phyloP scores from a whole-genome alignment of 2,113 vertebrate genomes.

The Chaenocephalus aceratus region DNA sequence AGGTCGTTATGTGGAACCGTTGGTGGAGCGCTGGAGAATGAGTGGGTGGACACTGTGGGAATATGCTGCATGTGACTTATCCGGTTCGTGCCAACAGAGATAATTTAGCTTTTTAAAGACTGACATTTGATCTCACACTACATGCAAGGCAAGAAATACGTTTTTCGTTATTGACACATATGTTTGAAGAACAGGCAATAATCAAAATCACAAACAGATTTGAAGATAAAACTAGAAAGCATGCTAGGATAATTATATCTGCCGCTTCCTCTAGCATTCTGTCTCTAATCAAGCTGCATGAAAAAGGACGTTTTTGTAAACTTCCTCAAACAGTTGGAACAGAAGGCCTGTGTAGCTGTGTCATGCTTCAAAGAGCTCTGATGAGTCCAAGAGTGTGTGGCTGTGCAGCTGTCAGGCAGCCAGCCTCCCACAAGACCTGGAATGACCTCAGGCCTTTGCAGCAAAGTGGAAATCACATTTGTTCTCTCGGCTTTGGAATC shows the following conservation, averaged over 20 bases:
- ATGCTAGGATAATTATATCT: conserved; percentile 1
- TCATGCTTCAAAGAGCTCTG: conserved; percentile 21
- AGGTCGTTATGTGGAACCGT: conserved; percentile 16
- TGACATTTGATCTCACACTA: neutral
- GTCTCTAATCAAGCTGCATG: conserved; percentile 16
- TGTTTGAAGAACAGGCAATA: neutral
- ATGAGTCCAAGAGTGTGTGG: conserved; percentile 25
- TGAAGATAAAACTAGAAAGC: neutral
- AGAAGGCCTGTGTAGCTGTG: conserved; percentile 19
- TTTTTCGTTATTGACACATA: neutral
- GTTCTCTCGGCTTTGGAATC: conserved; percentile 7
- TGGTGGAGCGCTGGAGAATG: neutral
- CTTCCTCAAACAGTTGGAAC: conserved; percentile 25
- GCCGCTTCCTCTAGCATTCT: conserved; percentile 3
- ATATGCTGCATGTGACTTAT: conserved; percentile 7
- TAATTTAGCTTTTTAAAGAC: too few species aligned
- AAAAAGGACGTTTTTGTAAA: conserved; percentile 37
- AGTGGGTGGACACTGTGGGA: conserved; percentile 29
- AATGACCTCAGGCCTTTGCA: conserved; percentile 31
- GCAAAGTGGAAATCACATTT: conserved; percentile 18
- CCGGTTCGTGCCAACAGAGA: too few species aligned
- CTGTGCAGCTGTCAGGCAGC: conserved; percentile 35
- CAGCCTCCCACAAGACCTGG: conserved; percentile 54
- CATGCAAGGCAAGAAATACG: neutral
- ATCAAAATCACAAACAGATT: conserved; percentile 12